phyloP scores from a whole-genome alignment of 2,113 vertebrate genomes.

The Brachypteracias leptosomus region DNA sequence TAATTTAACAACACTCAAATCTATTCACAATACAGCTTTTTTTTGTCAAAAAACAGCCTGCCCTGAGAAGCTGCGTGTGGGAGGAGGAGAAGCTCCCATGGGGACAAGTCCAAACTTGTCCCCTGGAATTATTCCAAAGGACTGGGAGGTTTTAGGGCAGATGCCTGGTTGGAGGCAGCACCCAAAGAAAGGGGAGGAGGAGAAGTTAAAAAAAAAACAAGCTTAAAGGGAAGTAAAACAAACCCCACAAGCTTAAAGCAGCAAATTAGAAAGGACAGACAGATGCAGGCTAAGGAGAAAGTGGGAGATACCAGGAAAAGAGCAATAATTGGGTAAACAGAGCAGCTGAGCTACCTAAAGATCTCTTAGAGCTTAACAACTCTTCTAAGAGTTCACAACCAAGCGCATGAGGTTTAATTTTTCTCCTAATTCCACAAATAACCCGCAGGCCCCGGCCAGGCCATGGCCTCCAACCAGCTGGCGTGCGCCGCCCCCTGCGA shows the following conservation, averaged over 20 bases:
- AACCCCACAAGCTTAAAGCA: neutral
- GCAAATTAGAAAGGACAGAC: neutral
- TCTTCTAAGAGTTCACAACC: too few species aligned
- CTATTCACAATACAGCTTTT: too few species aligned
- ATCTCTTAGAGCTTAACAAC: neutral
- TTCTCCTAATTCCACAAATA: neutral
- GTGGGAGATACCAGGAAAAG: neutral
- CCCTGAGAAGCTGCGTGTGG: neutral
- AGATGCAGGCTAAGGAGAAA: neutral
- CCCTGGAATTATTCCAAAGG: neutral
- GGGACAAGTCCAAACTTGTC: neutral
- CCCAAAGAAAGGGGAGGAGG: neutral
- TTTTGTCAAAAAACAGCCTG: too few species aligned
- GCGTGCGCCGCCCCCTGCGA: constrained; percentile 10
- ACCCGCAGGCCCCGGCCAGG: neutral
- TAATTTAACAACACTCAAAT: neutral
- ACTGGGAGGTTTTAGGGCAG: neutral
- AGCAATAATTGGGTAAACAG: too few species aligned
- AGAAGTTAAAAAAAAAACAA: neutral
- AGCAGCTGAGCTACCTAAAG: too few species aligned
- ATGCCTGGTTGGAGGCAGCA: neutral
- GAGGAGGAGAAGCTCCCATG: neutral
- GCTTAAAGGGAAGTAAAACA: too few species aligned
- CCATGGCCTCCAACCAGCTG: constrained; percentile 19
- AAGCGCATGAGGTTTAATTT: accelerated